These are phyloP conservation scores for Hirtodrosophila cameraria DNA, from an alignment of 2,888 invertebrate species.

Conservation along the genomic window DNA sequence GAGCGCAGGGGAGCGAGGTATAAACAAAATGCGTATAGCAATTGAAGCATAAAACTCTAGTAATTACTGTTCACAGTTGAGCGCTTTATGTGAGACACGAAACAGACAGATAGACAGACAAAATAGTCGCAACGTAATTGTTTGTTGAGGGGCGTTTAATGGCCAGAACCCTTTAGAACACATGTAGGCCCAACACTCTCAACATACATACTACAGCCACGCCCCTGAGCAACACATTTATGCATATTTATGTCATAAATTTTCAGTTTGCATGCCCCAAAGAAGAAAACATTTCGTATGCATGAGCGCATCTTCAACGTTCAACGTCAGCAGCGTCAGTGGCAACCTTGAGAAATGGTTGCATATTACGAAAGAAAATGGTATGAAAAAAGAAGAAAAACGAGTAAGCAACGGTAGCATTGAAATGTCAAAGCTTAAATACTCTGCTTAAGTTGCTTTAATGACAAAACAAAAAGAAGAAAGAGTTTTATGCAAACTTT, in stretches of 20 bases:
- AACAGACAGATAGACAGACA: slow-evolving; percentile 34
- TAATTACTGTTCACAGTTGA: slow-evolving; percentile 75
- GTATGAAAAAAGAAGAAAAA: too few relatives aligned
- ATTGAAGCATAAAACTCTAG: slow-evolving; percentile 73
- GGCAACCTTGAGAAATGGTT: slow-evolving; percentile 70
- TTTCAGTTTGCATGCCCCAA: slow-evolving; percentile 25
- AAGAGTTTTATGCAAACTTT: too few relatives aligned
- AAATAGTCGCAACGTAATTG: slow-evolving; percentile 59
- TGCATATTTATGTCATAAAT: slow-evolving; percentile 79
- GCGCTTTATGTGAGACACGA: slow-evolving; percentile 52
- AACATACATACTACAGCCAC: slow-evolving; percentile 42
- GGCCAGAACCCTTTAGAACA: slow-evolving; percentile 55
- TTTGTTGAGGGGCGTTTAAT: slow-evolving; percentile 78
- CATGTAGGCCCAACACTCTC: slow-evolving; percentile 60
- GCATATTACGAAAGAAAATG: slow-evolving; percentile 36
- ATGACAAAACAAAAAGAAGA: slow-evolving; percentile 5
- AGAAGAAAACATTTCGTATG: slow-evolving; percentile 58
- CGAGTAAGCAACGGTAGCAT: too few relatives aligned
- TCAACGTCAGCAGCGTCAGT: slow-evolving; percentile 15
- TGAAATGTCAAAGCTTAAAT: too few relatives aligned
- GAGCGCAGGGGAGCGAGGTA: too few relatives aligned
- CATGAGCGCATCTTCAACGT: slow-evolving; percentile 60
- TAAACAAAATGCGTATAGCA: slow-evolving; percentile 31
- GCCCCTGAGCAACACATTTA: slow-evolving; percentile 67
- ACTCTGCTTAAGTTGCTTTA: too few relatives aligned